Evolutionary conservation across 2,113 vertebrate species (phyloP), one percentile per base, ranked within the genome.

Genomic region (Castor canadensis): DNA sequence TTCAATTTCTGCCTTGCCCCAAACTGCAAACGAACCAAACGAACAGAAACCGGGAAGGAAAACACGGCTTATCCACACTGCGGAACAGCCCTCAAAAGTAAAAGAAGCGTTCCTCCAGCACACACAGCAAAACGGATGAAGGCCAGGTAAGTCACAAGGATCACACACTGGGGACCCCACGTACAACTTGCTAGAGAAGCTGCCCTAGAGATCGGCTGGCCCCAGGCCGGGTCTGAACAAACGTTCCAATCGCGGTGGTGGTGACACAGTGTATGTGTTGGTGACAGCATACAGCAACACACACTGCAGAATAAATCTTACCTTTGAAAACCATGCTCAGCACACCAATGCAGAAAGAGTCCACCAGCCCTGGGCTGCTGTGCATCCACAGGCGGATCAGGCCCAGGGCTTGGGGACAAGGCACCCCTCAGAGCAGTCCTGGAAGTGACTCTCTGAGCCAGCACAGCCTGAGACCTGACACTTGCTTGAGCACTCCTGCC

Each of bases 361-460:
- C 13, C 12, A 3, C 12, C 47, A 38, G 24, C 38, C 58, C 40
- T 5, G 15, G 64, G 43, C 16, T 12, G 4, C 52, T 28, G 5
- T 4, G 13, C 3, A 4, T n/a, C 56, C 19, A 4, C 2, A 47
- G 30, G 30, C 56, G 45, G 20, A 13, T 47, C 20, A 9, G 38
- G 56, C 3, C 10, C 5, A 5, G 54, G n/a, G 66, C 7, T 47
- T 12, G 13, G 5, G 30, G 66, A 73, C 47, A 2, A 3, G 0
- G 30, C 0, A 1, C 47, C 3, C 1, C 49, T 17, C 40, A 30
- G 35, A 49, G 28, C 30, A 54, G 19, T 20, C 40, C 4, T 0
- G 1, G 17, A 3, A 60, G 43, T 3, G 13, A 28, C n/a, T 19
- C 40, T 19, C 17, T 3, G 20, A 52, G 45, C 17, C 9, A 6